These are phyloP conservation scores for Coelinius sp. DNA, from an alignment of 2,888 invertebrate species.

Conservation along the genomic window DNA sequence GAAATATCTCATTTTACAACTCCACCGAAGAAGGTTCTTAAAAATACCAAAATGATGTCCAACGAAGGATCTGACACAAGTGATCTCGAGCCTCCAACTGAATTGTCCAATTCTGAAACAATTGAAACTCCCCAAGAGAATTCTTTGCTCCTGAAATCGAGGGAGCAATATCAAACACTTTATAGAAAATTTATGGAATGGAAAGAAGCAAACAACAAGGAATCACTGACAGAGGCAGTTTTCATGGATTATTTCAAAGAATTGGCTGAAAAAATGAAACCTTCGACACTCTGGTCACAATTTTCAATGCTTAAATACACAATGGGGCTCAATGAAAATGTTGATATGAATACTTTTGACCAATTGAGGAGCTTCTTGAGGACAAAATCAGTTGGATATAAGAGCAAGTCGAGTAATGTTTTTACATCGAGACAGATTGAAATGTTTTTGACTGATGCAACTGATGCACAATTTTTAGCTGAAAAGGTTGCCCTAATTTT, in stretches of 20 bases:
- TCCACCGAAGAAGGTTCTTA: no score
- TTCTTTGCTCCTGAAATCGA: background rate
- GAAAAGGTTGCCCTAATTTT: slow-evolving; percentile 44
- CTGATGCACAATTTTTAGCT: slow-evolving; percentile 42
- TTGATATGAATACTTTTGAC: slow-evolving; percentile 36
- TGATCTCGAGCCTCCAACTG: background rate
- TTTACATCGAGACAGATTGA: slow-evolving; percentile 50
- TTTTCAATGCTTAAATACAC: slow-evolving; percentile 47
- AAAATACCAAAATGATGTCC: background rate
- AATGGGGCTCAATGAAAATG: slow-evolving; percentile 29
- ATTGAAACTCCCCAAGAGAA: background rate
- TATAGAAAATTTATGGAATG: slow-evolving; percentile 34
- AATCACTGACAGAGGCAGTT: slow-evolving; percentile 36
- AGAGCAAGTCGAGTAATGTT: slow-evolving; percentile 50
- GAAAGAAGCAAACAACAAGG: slow-evolving; percentile 24
- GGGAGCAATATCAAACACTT: background rate
- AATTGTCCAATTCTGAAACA: background rate
- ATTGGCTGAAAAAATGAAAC: slow-evolving; percentile 36
- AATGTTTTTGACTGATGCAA: slow-evolving; percentile 45
- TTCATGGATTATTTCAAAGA: slow-evolving; percentile 44
- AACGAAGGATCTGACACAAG: background rate
- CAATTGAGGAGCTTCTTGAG: slow-evolving; percentile 49
- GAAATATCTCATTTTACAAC: no score
- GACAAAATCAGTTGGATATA: slow-evolving; percentile 48
- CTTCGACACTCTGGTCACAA: slow-evolving; percentile 43